Percentiles rank a stretch among this genome's conserved stretches.
Conservation (phyloP, 2,797 vertebrate species). For the Girardinus metallicus region DNA sequence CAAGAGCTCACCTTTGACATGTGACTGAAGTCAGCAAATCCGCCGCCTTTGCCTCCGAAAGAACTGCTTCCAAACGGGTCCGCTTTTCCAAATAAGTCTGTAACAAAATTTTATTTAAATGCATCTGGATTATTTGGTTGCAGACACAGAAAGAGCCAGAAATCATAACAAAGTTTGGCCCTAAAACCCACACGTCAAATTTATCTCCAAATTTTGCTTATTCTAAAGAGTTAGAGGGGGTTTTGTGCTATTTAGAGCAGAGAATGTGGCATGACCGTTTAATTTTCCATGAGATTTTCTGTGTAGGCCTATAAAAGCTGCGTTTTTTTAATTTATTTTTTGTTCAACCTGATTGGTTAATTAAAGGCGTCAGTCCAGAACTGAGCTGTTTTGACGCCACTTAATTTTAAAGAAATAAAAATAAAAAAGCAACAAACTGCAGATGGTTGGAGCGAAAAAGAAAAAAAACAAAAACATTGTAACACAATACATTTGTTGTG, state of each 20-base stretch:
- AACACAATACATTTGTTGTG: conserved; percentile 78
- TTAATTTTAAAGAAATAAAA: conserved; percentile 67
- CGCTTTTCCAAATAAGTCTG: conserved; percentile 89
- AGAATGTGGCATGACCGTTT: conserved; percentile 66
- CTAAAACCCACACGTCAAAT: conserved; percentile 54
- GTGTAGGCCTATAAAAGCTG: conserved; percentile 56
- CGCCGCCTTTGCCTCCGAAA: conserved; percentile 84
- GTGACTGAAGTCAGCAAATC: conserved; percentile 97
- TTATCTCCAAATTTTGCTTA: conserved; percentile 56
- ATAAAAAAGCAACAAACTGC: conserved; percentile 46
- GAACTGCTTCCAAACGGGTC: conserved; percentile 89
- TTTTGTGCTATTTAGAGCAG: conserved; percentile 67
- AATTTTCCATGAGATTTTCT: conserved; percentile 81
- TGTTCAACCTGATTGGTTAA: conserved; percentile 76
- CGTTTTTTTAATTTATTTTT: background rate
- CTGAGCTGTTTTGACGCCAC: conserved; percentile 73
- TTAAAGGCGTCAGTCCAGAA: conserved; percentile 70
- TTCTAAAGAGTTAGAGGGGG: conserved; percentile 42
- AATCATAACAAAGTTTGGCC: conserved; percentile 54
- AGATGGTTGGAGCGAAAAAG: conserved; percentile 58
- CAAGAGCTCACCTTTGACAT: conserved; percentile 92
- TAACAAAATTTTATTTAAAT: conserved; percentile 53
- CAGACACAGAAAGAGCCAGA: conserved; percentile 59
- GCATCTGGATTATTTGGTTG: conserved; percentile 59
- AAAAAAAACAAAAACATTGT: conserved; percentile 64